Conservation (phyloP, 2,888 invertebrate genomes). For the Anorthoa munda region DNA sequence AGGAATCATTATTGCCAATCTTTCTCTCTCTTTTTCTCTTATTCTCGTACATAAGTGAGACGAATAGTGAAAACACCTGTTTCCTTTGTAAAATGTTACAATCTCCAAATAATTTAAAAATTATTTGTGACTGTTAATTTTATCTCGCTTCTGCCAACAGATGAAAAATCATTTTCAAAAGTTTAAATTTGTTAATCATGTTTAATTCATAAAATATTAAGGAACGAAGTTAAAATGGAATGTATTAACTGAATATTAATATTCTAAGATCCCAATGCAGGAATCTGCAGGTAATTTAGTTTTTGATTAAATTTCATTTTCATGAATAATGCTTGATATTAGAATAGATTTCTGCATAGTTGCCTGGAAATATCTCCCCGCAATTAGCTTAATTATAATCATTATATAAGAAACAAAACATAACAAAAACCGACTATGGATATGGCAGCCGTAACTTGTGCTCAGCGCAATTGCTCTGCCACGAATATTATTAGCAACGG, state of each 20-base stretch:
- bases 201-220: slow-evolving; percentile 26
- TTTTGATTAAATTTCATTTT: too few relatives aligned
- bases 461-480: too few relatives aligned
- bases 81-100: neutral
- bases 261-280: too few relatives aligned
- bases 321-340: too few relatives aligned
- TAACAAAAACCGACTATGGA: too few relatives aligned
- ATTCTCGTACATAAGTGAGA: neutral
- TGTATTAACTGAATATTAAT: slow-evolving; percentile 35
- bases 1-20: slow-evolving; percentile 24
- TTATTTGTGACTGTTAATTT: slow-evolving; percentile 9
- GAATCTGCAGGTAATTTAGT: too few relatives aligned
- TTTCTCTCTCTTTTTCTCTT: neutral
- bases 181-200: neutral
- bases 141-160: neutral
- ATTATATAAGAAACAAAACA: too few relatives aligned
- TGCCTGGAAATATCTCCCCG: too few relatives aligned
- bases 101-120: slow-evolving; percentile 1
- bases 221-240: slow-evolving; percentile 47
- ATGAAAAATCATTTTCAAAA: slow-evolving; percentile 5
- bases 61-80: neutral
- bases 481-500: too few relatives aligned
- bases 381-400: too few relatives aligned
- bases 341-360: too few relatives aligned
- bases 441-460: too few relatives aligned